A percentile compares a stretch with the other conserved stretches of the same genome.
phyloP scores from a whole-genome alignment of 2,888 invertebrate genomes.

The Cryptus viduatorius region DNA sequence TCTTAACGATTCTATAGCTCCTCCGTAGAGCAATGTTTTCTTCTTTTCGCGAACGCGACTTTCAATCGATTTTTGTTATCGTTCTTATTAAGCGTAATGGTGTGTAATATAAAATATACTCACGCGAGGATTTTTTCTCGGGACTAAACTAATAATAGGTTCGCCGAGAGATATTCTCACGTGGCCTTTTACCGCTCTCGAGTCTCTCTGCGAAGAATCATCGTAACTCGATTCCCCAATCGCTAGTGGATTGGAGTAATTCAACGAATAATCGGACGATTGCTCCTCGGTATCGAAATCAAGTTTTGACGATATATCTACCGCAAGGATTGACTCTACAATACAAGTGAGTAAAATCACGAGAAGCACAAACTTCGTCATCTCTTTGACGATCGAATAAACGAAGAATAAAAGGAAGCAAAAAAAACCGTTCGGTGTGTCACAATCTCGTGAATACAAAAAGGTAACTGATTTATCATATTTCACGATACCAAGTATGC shows the following conservation, averaged over 20 bases:
- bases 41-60: background rate
- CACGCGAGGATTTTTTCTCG: slow-evolving; percentile 45
- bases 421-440: slow-evolving; percentile 24
- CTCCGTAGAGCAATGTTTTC: background rate
- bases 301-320: slow-evolving; percentile 74
- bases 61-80: background rate
- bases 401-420: background rate
- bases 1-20: background rate
- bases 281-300: slow-evolving; percentile 70
- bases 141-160: slow-evolving; percentile 16
- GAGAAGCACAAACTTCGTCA: slow-evolving; percentile 36
- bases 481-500: slow-evolving; percentile 32
- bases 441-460: slow-evolving; percentile 42
- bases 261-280: slow-evolving; percentile 28
- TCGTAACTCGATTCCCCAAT: slow-evolving; percentile 45
- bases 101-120: slow-evolving; percentile 7
- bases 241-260: slow-evolving; percentile 40
- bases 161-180: background rate
- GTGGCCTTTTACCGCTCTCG: background rate
- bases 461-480: slow-evolving; percentile 61
- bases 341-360: slow-evolving; percentile 42
- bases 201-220: background rate
- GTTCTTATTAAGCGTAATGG: slow-evolving; percentile 6
- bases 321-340: slow-evolving; percentile 7
- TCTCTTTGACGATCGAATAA: slow-evolving; percentile 1